Evolutionary conservation across 2,888 invertebrate species (phyloP).

Genomic region (Machimus atricapillus): DNA sequence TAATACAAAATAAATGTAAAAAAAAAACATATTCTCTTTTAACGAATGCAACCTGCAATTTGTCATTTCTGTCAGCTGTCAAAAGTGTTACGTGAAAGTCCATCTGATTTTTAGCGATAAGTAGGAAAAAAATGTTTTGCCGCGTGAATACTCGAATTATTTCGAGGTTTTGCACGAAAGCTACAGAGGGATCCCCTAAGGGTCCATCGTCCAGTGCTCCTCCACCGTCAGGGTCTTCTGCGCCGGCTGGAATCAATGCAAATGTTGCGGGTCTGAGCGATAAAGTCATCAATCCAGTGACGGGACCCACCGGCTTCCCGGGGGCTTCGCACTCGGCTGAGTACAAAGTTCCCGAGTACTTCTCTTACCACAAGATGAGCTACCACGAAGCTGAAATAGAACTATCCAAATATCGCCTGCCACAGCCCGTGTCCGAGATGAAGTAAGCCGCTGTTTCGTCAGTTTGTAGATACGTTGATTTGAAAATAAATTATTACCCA

Average conservation of each 20-base stretch:
- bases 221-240: constrained; percentile 44
- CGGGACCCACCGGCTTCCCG: constrained; percentile 61
- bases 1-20: too few relatives aligned
- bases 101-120: not conserved
- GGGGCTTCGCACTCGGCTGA: constrained; percentile 64
- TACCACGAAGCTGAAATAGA: constrained; percentile 87
- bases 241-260: constrained; percentile 52
- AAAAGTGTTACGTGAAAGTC: constrained; percentile 18
- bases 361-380: constrained; percentile 76
- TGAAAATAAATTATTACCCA: not conserved
- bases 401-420: constrained; percentile 79
- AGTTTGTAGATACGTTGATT: not conserved
- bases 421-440: constrained; percentile 70
- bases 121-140: not conserved
- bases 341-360: constrained; percentile 91
- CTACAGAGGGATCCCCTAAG: not conserved
- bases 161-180: not conserved
- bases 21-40: not conserved
- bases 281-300: constrained; percentile 66
- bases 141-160: not conserved
- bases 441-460: not conserved
- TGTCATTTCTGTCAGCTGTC: not conserved
- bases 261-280: constrained; percentile 73
- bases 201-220: constrained; percentile 41
- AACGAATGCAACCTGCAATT: not conserved